Evolutionary conservation across 2,888 invertebrate species (phyloP).

Genomic region (Andrena hattorfiana): DNA sequence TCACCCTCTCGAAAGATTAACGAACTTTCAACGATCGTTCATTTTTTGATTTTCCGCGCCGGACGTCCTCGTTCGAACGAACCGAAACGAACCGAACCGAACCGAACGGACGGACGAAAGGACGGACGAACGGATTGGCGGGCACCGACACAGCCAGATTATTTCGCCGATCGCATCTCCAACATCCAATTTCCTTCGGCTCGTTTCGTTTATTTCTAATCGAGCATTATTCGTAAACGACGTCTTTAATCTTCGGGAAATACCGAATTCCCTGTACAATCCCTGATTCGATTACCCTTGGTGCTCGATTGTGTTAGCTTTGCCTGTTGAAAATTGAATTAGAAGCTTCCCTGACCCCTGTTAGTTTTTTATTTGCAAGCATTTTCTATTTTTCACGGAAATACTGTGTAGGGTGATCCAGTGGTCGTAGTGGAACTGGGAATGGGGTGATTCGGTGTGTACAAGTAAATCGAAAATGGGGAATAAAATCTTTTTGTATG

Average conservation of each 20-base stretch:
- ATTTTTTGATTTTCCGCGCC: conserved; percentile 69
- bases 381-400: no score
- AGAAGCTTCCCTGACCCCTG: no score
- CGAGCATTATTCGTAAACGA: not conserved
- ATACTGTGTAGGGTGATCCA: no score
- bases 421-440: no score
- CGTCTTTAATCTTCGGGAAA: conserved; percentile 1
- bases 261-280: not conserved
- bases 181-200: conserved; percentile 8
- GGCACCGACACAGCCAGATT: conserved; percentile 45
- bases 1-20: conserved; percentile 68
- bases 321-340: no score
- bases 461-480: no score
- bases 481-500: no score
- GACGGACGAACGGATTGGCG: not conserved
- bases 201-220: conserved; percentile 41
- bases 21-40: conserved; percentile 70
- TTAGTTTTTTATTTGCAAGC: no score
- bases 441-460: no score
- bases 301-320: no score
- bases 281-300: conserved; percentile 9
- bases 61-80: conserved; percentile 29
- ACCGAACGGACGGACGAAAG: conserved; percentile 1
- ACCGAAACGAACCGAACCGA: not conserved
- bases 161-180: conserved; percentile 45